Base-by-base conservation (phyloP, 2,113 vertebrate genomes). In the Morone saxatilis region DNA sequence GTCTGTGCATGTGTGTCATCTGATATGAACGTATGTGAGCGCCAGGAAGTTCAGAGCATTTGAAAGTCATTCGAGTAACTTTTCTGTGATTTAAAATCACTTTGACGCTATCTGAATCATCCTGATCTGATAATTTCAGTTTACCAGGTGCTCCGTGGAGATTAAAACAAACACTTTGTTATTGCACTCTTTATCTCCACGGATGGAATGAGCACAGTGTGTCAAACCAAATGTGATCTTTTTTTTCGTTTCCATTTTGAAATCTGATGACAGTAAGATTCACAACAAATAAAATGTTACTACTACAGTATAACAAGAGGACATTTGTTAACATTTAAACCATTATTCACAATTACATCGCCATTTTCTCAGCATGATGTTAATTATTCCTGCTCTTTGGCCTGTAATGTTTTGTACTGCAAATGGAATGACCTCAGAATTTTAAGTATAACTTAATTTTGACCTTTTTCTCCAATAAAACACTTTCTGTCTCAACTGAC, bases 241-340 rank as follows among this genome's bases (percentile, higher is more conserved):
- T 60, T 41, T 61, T 25, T 53, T 8, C 16, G 12, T 45, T 63
- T 41, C 22, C 12, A 62, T 40, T 78, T 50, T 31, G 6, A 76
- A 16, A 65, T 68, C 60, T 43, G 4, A 38, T 38, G 36, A 69
- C 43, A 68, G 7, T 20, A 22, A 14, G 10, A 59, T 41, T 77
- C 69, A 66, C 43, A 73, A 7, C 60, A 48, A 0, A 4, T 2
- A 43, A 53, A 65, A 71, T 7, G 20, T 45, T 56, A 8, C 13
- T 61, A 5, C 17, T 50, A 5, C 1, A 59, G 45, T 2, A 25
- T 1, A 62, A 59, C 69, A 38, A 60, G 40, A 45, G 53, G 54
- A 67, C 76, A 79, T 74, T 73, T 66, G 50, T 69, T 86, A 85
- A 84, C 75, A 89, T 89, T 90, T 50, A 61, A 76, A 86, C 54